A percentile compares a stretch with the other conserved stretches of the same genome.
These are phyloP conservation scores for Argya squamiceps DNA, from an alignment of 2,797 vertebrate genomes.

Conservation along the genomic window DNA sequence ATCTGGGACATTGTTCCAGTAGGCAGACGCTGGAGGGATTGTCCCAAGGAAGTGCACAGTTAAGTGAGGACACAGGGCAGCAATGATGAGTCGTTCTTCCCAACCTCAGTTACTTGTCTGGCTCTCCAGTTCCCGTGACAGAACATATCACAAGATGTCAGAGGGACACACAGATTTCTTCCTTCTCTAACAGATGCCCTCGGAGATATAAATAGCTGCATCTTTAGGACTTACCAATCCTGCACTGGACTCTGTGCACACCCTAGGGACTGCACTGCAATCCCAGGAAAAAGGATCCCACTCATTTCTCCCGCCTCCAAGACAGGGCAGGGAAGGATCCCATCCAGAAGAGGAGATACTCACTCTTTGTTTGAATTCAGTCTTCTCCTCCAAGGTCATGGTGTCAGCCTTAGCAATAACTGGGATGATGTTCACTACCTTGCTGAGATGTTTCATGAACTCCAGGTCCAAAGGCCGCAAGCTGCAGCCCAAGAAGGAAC, in stretches of 20 bases:
- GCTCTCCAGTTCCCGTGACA: background rate
- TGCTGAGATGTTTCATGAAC: conserved; percentile 97
- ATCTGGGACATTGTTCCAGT: background rate
- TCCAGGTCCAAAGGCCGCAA: conserved; percentile 90
- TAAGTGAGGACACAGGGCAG: background rate
- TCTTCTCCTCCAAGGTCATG: conserved; percentile 89
- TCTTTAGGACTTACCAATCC: background rate
- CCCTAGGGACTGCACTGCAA: background rate
- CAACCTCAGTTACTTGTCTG: background rate
- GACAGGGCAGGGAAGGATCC: background rate
- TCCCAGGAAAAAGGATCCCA: background rate
- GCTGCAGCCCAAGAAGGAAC: conserved; percentile 64
- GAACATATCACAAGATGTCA: background rate
- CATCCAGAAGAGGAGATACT: background rate
- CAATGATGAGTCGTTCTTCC: background rate
- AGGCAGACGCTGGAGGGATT: background rate
- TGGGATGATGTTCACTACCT: conserved; percentile 95
- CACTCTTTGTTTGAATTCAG: conserved; percentile 80
- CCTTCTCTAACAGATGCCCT: background rate
- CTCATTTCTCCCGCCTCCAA: background rate
- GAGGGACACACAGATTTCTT: background rate
- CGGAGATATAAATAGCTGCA: background rate
- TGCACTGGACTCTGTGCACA: background rate
- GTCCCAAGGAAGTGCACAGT: background rate
- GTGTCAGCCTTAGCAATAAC: conserved; percentile 96